Evolutionary conservation across 1,140 invertebrate species (phyloP).

Genomic region (Pseudomyrmex flavicornis): DNA sequence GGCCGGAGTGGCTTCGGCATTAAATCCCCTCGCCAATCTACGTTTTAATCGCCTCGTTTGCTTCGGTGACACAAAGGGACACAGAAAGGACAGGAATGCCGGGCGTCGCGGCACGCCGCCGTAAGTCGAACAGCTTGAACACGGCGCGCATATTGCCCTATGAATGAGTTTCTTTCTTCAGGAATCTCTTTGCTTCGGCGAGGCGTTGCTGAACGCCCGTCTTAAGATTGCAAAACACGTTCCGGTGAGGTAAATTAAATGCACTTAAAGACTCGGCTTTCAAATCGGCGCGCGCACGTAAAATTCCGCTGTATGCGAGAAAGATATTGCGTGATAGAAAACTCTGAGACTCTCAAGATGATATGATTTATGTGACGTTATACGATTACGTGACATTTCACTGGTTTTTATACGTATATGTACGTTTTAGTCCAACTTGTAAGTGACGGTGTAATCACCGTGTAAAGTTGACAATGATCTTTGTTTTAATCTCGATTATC

Average conservation of each 20-base stretch:
- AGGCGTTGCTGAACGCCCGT: slow-evolving; percentile 6
- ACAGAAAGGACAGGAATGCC: slow-evolving; percentile 16
- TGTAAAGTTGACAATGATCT: background rate
- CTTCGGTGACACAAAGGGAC: slow-evolving; percentile 49
- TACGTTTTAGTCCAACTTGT: background rate
- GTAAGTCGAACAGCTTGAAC: slow-evolving; percentile 33
- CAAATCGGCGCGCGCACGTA: background rate
- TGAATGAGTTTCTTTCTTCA: slow-evolving; percentile 44
- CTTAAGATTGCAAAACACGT: slow-evolving; percentile 42
- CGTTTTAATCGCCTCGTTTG: slow-evolving; percentile 64
- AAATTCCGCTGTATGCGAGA: slow-evolving; percentile 22
- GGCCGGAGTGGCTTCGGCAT: slow-evolving; percentile 18
- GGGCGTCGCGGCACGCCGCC: background rate
- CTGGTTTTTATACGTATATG: background rate
- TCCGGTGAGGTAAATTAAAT: slow-evolving; percentile 54
- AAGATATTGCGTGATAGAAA: background rate
- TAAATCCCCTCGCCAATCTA: slow-evolving; percentile 50
- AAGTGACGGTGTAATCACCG: too few species aligned
- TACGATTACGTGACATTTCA: too few species aligned
- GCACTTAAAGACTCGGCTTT: slow-evolving; percentile 55
- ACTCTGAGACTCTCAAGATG: background rate
- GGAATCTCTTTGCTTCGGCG: slow-evolving; percentile 26
- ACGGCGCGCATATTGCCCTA: slow-evolving; percentile 29
- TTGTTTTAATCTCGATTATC: background rate
- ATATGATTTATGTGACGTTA: background rate